Percentiles rank a stretch among this genome's conserved stretches.
Evolutionary conservation across 2,888 invertebrate species (phyloP).

Genomic region (Liopterus haemorrhoidalis): DNA sequence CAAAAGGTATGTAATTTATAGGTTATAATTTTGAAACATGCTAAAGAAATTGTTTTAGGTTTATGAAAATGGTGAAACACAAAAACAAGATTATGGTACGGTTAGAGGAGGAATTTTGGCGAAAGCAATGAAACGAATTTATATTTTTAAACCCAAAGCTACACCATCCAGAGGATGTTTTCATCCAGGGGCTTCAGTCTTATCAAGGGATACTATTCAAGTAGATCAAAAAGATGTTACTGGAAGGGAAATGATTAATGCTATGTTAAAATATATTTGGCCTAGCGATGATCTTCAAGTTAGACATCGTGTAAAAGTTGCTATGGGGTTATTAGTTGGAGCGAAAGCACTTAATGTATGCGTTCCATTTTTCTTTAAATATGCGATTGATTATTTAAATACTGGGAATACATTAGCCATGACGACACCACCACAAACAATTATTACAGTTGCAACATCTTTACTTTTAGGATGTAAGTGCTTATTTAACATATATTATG

Average conservation of each 20-base stretch:
- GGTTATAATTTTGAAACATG: too few relatives aligned
- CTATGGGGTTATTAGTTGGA: conserved; percentile 70
- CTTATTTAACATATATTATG: conserved; percentile 14
- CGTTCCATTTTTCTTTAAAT: conserved; percentile 95
- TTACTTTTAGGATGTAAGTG: conserved; percentile 82
- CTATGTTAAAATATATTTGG: conserved; percentile 93
- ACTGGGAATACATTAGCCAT: conserved; percentile 58
- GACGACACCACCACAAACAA: conserved; percentile 72
- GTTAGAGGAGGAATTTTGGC: conserved; percentile 9
- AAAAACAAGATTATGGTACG: not conserved
- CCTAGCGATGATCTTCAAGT: conserved; percentile 80
- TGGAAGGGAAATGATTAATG: conserved; percentile 71
- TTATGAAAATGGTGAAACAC: conserved; percentile 1
- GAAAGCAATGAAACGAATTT: conserved; percentile 27
- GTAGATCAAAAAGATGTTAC: conserved; percentile 56
- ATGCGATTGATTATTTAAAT: conserved; percentile 84
- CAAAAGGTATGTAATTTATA: too few relatives aligned
- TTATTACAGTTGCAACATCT: conserved; percentile 71
- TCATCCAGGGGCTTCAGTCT: conserved; percentile 72
- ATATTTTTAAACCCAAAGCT: conserved; percentile 39
- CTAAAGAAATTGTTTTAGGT: too few relatives aligned
- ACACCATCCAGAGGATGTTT: conserved; percentile 73
- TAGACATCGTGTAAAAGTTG: conserved; percentile 72
- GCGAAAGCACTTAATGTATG: conserved; percentile 85
- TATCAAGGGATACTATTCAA: conserved; percentile 52